phyloP scores from a whole-genome alignment of 2,113 vertebrate genomes.

The Gambusia holbrooki region DNA sequence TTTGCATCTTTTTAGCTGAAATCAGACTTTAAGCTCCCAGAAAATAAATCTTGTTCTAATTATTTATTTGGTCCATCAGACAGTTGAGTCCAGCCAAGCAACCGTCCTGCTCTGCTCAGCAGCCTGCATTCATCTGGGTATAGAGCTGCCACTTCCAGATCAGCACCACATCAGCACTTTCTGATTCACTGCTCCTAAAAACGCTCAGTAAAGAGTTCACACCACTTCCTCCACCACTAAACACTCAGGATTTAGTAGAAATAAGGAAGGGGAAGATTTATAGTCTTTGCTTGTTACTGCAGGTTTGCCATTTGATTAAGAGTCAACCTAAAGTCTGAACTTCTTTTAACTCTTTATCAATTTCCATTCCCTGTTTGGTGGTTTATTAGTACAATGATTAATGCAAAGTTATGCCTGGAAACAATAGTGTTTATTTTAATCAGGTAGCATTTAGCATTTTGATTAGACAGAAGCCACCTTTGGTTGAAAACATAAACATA shows the following conservation, averaged over 20 bases:
- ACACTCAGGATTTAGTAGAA: constrained; percentile 54
- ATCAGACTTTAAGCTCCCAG: background rate
- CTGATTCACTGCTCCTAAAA: constrained; percentile 45
- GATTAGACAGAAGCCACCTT: background rate
- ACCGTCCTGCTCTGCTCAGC: constrained; percentile 41
- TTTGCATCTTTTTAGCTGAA: background rate
- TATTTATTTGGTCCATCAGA: constrained; percentile 15
- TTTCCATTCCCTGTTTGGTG: background rate
- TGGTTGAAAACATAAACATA: background rate
- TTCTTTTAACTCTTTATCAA: background rate
- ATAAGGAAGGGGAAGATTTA: constrained; percentile 23
- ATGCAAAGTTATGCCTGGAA: background rate
- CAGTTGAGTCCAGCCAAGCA: constrained; percentile 24
- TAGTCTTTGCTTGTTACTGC: constrained; percentile 16
- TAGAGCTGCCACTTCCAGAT: constrained; percentile 41
- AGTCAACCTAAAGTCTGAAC: background rate
- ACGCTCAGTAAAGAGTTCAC: constrained; percentile 26
- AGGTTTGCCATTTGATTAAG: background rate
- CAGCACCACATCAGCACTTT: constrained; percentile 71
- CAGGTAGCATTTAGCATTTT: constrained; percentile 1
- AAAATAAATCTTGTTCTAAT: constrained; percentile 11
- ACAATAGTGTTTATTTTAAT: constrained; percentile 1
- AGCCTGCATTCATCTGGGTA: constrained; percentile 5
- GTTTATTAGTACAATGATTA: background rate
- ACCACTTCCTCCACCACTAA: constrained; percentile 42